These are phyloP conservation scores for Dromococcyx pavoninus DNA, from an alignment of 2,797 vertebrate genomes.

Conservation along the genomic window DNA sequence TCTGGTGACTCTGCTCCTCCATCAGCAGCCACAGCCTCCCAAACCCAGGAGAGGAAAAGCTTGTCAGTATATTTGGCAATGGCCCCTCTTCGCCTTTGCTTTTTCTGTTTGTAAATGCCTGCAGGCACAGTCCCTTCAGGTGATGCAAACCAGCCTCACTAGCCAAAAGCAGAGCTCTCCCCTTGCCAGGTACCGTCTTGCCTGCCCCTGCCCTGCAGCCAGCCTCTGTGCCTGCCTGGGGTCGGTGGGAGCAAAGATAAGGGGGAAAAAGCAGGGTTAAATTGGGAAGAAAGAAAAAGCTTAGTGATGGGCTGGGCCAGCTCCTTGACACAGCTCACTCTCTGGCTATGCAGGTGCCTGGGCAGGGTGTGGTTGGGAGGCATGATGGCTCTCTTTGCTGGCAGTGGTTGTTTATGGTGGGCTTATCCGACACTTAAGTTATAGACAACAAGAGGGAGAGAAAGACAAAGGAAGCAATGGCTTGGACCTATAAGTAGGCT, in stretches of 20 bases:
- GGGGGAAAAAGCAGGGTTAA: neutral
- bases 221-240: neutral
- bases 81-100: neutral
- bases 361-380: neutral
- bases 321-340: neutral
- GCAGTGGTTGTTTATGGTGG: neutral
- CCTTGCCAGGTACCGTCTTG: neutral
- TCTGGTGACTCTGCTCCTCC: neutral
- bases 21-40: neutral
- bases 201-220: neutral
- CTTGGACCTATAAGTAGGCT: neutral
- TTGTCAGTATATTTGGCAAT: neutral
- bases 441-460: neutral
- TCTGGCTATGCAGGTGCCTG: neutral
- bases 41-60: neutral
- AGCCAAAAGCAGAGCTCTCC: neutral
- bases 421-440: neutral
- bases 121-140: neutral
- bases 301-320: neutral
- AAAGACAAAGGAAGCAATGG: neutral
- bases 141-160: neutral
- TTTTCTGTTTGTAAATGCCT: neutral
- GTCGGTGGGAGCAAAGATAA: neutral
- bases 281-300: neutral
- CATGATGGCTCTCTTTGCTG: neutral